These are phyloP conservation scores for Agrotis puta DNA, from an alignment of 2,888 invertebrate species.

Conservation along the genomic window DNA sequence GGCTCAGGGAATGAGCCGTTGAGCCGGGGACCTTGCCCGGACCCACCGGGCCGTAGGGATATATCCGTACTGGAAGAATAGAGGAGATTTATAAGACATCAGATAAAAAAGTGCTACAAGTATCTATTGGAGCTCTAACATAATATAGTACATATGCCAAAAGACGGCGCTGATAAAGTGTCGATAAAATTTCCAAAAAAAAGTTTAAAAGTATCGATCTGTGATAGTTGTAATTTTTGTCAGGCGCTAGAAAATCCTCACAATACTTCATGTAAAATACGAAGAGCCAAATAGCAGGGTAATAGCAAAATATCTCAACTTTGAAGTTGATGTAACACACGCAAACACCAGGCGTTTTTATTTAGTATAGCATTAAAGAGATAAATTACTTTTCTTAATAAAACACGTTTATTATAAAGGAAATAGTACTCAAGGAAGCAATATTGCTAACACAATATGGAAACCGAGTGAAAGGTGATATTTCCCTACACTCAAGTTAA, in stretches of 20 bases:
- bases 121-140: too few relatives aligned
- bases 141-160: too few relatives aligned
- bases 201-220: too few relatives aligned
- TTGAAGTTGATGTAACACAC: not conserved
- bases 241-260: too few relatives aligned
- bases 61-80: constrained; percentile 72
- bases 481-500: constrained; percentile 28
- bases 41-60: constrained; percentile 71
- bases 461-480: constrained; percentile 43
- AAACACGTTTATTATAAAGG: not conserved
- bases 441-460: constrained; percentile 29
- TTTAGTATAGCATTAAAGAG: not conserved
- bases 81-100: too few relatives aligned
- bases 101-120: too few relatives aligned
- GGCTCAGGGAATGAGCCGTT: constrained; percentile 79
- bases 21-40: constrained; percentile 80
- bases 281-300: not conserved
- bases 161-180: too few relatives aligned
- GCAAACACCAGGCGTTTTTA: constrained; percentile 11
- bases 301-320: constrained; percentile 9
- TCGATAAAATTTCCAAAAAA: too few relatives aligned
- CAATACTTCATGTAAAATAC: not conserved
- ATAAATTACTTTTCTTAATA: not conserved
- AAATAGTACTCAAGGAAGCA: not conserved
- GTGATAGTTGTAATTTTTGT: too few relatives aligned